These are phyloP conservation scores for Choreutis nemorana DNA, from an alignment of 2,888 invertebrate genomes.

Conservation along the genomic window DNA sequence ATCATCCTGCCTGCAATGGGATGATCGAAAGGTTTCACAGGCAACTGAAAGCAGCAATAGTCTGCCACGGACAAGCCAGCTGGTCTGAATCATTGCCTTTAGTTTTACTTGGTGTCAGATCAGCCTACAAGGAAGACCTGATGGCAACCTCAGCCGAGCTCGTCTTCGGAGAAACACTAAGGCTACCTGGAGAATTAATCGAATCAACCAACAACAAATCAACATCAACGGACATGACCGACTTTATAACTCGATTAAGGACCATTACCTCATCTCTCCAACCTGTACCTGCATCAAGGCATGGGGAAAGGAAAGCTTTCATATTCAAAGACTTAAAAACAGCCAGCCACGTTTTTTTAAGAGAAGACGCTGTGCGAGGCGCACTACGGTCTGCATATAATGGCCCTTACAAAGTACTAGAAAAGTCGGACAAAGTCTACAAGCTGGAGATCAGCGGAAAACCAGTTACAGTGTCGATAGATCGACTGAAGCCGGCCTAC, in stretches of 20 bases:
- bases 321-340: neutral
- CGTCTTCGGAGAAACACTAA: too few relatives aligned
- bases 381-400: constrained; percentile 13
- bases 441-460: constrained; percentile 1
- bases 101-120: constrained; percentile 3
- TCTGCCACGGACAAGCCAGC: too few relatives aligned
- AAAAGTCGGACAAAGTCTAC: neutral
- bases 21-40: constrained; percentile 32
- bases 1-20: constrained; percentile 30
- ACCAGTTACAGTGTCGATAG: constrained; percentile 1
- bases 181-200: too few relatives aligned
- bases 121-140: constrained; percentile 4
- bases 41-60: constrained; percentile 21
- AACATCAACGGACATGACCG: neutral
- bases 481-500: constrained; percentile 4
- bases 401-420: constrained; percentile 11
- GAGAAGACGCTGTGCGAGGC: constrained; percentile 6
- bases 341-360: constrained; percentile 13
- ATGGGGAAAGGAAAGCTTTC: neutral
- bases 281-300: constrained; percentile 1
- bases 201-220: too few relatives aligned
- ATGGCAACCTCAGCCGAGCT: neutral
- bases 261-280: neutral
- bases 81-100: constrained; percentile 3
- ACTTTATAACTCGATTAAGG: neutral